Base-by-base conservation (phyloP, 2,888 invertebrate species). In the Margaritifera margaritifera region DNA sequence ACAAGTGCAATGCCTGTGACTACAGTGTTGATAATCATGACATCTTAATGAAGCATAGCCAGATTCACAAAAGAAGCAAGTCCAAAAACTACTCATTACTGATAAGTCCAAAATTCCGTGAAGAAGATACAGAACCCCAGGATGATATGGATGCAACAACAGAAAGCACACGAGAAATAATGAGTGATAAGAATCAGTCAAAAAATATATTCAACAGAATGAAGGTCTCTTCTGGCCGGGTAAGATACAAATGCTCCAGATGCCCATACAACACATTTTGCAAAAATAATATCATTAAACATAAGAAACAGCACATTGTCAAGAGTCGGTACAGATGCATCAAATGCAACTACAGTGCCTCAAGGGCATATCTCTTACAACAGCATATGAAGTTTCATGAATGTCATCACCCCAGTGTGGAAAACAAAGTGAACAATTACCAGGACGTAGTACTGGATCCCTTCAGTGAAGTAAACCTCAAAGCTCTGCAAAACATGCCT, bases 331-430 rank as follows among this genome's bases (percentile, higher is more conserved):
- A 80, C 68, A 76, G 79, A 31, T 87, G 87, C 71, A 75, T 73
- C 25, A 65, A 74, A 15, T 87, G 87, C 68, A 79, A 79, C 56
- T 87, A 83, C 70, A 84, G 82, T 64, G 84, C 83, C 3, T 79
- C 78, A 1, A 71, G 81, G 60, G 78, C 77, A 6, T 79, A 70
- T 27, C 71, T 84, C 20, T 72, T 84, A 31, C 78, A 80, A 59
- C 82, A 84, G 61, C 87, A 87, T 65, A 71, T 84, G 51, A 75
- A 79, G 25, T 83, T 80, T 52, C 86, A 85, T 63, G 68, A 77
- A 22, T 69, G 64, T 27, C 60, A 54, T 20, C 60, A 67, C 27
- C 71, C 73, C 4, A 69, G 69, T 42, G 54, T 42, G 25, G 62
- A 54, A 25, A 62, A 53, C 25, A 64, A 59, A 22, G 66, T 72